These are phyloP conservation scores for Odocoileus virginianus DNA, from an alignment of 2,113 vertebrate species.

Conservation along the genomic window DNA sequence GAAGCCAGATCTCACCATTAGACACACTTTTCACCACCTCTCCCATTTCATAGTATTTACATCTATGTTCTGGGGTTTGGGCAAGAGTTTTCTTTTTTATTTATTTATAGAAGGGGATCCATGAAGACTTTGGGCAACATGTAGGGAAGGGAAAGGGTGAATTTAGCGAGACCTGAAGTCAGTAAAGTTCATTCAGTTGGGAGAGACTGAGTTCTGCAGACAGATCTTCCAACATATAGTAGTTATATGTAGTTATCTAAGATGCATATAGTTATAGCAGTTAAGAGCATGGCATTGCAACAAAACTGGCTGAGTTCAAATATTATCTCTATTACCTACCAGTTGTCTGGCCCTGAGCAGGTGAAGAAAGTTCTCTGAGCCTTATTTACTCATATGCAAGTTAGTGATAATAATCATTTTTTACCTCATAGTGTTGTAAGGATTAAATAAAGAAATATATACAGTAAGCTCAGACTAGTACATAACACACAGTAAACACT, in stretches of 20 bases:
- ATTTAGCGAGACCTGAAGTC: neutral
- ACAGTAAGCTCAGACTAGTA: neutral
- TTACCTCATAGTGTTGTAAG: neutral
- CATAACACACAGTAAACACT: neutral
- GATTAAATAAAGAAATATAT: neutral
- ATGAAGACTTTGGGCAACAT: neutral
- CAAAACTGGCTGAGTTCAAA: neutral
- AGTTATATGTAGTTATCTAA: neutral
- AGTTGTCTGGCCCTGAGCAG: neutral
- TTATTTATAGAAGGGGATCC: neutral
- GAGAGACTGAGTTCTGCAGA: neutral
- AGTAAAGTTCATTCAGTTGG: neutral
- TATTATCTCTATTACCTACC: neutral
- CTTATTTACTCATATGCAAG: neutral
- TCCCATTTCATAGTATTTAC: neutral
- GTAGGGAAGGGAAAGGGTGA: neutral
- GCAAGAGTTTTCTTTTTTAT: neutral
- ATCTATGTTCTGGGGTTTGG: neutral
- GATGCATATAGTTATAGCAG: neutral
- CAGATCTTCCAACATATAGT: neutral
- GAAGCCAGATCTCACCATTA: neutral
- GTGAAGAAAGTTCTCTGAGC: conserved; percentile 7
- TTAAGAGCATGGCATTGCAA: neutral
- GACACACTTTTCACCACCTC: neutral
- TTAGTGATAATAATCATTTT: neutral